Conservation (phyloP, 2,888 invertebrate species). For the Tolmerus cingulatus region DNA sequence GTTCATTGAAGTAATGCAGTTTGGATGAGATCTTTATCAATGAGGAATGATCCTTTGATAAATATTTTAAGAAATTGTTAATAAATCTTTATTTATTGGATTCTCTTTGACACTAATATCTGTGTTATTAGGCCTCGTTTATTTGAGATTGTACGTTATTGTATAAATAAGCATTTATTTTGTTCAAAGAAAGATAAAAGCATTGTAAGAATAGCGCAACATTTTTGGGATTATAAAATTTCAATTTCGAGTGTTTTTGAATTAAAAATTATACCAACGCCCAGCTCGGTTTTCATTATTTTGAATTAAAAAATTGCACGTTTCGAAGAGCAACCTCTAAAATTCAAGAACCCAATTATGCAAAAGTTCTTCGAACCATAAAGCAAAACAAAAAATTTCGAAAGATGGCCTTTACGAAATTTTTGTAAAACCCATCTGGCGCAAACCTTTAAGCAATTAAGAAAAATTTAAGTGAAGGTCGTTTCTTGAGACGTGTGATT, state of each 20-base stretch:
- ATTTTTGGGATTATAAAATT: too few species aligned
- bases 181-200: too few species aligned
- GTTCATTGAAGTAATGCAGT: not conserved
- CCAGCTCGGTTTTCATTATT: not conserved
- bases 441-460: not conserved
- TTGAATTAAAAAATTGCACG: not conserved
- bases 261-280: too few species aligned
- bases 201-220: too few species aligned
- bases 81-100: not conserved
- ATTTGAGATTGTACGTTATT: not conserved
- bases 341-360: not conserved
- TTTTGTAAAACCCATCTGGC: not conserved
- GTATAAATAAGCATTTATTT: too few species aligned
- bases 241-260: too few species aligned
- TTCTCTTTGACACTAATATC: not conserved
- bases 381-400: not conserved
- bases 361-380: not conserved
- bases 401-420: not conserved
- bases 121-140: not conserved
- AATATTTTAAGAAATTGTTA: not conserved
- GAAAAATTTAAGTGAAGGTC: not conserved
- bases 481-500: not conserved
- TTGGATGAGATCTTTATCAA: not conserved
- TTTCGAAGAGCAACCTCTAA: not conserved
- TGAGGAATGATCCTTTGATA: not conserved